Percentiles rank a stretch among this genome's conserved stretches.
Conservation (phyloP, 2,797 vertebrate genomes). For the Heliangelus exortis region DNA sequence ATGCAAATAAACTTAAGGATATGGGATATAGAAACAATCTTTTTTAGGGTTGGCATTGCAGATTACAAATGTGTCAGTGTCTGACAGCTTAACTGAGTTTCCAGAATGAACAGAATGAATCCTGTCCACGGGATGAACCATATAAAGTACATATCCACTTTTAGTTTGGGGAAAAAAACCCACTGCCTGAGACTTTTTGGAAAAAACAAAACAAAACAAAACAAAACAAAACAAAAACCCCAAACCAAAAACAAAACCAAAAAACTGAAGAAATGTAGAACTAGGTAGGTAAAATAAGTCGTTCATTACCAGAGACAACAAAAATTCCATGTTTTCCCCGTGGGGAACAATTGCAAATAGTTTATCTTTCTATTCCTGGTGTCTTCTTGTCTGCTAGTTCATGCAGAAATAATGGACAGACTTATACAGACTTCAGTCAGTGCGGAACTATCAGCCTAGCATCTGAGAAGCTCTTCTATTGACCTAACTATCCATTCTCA, state of each 20-base stretch:
- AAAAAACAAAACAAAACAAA: no score
- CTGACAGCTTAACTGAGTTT: neutral
- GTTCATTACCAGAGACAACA: neutral
- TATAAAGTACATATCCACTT: neutral
- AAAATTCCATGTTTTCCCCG: neutral
- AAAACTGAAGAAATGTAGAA: neutral
- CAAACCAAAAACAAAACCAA: no score
- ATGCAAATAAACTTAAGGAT: neutral
- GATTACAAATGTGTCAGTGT: neutral
- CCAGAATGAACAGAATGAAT: neutral
- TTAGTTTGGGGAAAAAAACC: neutral
- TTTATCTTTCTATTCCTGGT: neutral
- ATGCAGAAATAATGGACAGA: neutral
- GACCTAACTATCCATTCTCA: neutral
- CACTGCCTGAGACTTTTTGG: neutral
- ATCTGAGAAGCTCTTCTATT: neutral
- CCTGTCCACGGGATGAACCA: neutral
- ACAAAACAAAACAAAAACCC: no score
- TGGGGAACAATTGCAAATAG: neutral
- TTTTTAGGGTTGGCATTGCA: neutral
- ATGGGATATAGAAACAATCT: neutral
- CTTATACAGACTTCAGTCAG: neutral
- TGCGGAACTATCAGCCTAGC: neutral
- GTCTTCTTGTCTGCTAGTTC: neutral
- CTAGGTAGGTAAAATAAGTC: neutral